phyloP scores from a whole-genome alignment of 2,797 vertebrate genomes.

The Diplodus sargus region DNA sequence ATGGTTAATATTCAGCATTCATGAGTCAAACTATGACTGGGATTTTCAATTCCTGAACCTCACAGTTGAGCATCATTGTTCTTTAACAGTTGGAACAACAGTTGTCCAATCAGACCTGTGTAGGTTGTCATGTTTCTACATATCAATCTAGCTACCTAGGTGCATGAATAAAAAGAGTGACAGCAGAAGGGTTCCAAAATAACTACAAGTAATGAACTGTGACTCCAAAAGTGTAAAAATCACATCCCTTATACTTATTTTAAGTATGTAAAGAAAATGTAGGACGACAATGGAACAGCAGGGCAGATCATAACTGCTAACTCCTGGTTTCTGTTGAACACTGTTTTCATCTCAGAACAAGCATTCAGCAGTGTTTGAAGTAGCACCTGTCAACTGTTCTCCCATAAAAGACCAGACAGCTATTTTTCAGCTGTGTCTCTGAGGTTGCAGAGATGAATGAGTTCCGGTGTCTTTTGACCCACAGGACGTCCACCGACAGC shows the following conservation, averaged over 20 bases:
- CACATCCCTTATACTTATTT: no score
- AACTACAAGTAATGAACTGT: neutral
- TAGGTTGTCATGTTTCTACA: no score
- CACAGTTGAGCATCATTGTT: no score
- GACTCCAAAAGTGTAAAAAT: neutral
- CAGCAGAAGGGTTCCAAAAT: neutral
- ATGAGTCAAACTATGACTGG: no score
- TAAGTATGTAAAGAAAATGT: constrained; percentile 3
- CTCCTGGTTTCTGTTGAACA: neutral
- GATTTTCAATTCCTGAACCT: no score
- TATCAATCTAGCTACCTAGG: no score
- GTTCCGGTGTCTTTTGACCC: constrained; percentile 1
- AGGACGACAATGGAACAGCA: neutral
- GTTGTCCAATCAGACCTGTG: neutral
- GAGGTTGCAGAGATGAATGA: neutral
- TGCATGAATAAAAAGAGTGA: neutral
- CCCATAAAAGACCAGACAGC: constrained; percentile 8
- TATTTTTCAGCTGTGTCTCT: constrained; percentile 16
- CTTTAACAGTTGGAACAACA: no score
- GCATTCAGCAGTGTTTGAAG: constrained; percentile 27
- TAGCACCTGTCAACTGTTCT: constrained; percentile 30
- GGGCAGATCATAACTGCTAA: neutral
- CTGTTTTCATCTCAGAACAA: constrained; percentile 10
- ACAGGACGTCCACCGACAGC: constrained; percentile 8
- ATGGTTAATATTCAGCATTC: no score